These are phyloP conservation scores for Salticus scenicus DNA, from an alignment of 2,888 invertebrate species.

Conservation along the genomic window DNA sequence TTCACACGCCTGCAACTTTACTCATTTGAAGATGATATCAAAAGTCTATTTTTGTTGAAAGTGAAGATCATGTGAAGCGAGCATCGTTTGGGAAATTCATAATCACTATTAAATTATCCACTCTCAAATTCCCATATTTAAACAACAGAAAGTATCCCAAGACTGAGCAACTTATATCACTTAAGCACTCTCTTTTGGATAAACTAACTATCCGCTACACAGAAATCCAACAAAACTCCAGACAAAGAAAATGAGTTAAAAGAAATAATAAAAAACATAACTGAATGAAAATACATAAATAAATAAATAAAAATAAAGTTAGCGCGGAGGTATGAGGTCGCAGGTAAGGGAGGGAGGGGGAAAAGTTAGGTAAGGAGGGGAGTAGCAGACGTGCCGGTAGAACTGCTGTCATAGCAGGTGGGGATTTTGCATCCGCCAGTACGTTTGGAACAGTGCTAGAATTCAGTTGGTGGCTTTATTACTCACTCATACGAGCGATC, in stretches of 20 bases:
- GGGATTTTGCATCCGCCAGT: conserved; percentile 46
- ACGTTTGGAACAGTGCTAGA: conserved; percentile 33
- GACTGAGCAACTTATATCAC: background rate
- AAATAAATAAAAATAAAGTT: conserved; percentile 55
- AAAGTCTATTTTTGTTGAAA: no score
- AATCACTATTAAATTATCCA: no score
- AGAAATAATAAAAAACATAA: conserved; percentile 14
- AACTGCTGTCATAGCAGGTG: conserved; percentile 54
- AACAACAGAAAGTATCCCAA: conserved; percentile 44
- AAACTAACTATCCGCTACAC: background rate
- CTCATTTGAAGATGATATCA: no score
- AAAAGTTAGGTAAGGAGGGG: conserved; percentile 7
- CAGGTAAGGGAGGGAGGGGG: conserved; percentile 25
- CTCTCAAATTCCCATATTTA: background rate
- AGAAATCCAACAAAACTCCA: conserved; percentile 12
- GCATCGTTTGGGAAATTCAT: no score
- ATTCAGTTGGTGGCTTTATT: conserved; percentile 42
- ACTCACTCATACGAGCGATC: background rate
- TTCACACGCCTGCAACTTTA: no score
- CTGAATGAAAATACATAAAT: conserved; percentile 19
- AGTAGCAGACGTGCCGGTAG: conserved; percentile 35
- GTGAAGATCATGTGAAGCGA: no score
- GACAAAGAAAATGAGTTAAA: background rate
- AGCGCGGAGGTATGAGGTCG: conserved; percentile 51
- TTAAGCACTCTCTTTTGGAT: background rate